phyloP scores from a whole-genome alignment of 2,113 vertebrate genomes.

The Eurystomus gularis region DNA sequence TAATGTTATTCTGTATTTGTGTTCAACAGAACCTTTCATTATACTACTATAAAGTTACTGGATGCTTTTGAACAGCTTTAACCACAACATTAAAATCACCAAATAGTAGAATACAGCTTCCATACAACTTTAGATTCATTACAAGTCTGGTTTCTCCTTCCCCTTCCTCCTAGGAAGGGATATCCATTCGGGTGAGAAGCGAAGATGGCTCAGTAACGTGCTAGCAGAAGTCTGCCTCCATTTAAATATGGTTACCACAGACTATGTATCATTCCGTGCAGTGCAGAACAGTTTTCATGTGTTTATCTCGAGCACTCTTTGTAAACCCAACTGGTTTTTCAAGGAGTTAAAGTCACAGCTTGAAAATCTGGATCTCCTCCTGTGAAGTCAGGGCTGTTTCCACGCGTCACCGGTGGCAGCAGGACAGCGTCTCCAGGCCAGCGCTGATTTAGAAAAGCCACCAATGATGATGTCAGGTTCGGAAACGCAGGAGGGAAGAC shows the following conservation, averaged over 20 bases:
- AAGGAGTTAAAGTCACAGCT: not conserved
- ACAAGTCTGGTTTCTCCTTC: not conserved
- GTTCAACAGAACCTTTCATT: not conserved
- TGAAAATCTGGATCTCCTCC: not conserved
- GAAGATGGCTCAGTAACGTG: not conserved
- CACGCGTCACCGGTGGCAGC: not conserved
- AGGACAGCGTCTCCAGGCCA: not conserved
- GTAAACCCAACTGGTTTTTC: not conserved
- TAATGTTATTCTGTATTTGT: not conserved
- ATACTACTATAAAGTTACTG: not conserved
- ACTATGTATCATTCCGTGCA: fast-evolving
- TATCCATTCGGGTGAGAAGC: not conserved
- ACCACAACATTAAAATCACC: not conserved
- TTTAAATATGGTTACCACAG: fast-evolving
- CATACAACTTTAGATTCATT: not conserved
- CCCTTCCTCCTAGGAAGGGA: not conserved
- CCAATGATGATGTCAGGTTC: not conserved
- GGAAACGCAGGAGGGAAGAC: not conserved
- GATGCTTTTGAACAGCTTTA: not conserved
- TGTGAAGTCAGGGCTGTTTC: not conserved
- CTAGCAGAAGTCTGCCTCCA: not conserved
- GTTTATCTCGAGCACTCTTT: not conserved
- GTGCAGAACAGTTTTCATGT: not conserved
- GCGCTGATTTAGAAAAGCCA: not conserved
- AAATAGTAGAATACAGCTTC: not conserved